Evolutionary conservation across 2,113 vertebrate species (phyloP), one percentile per base, ranked within the genome.

Genomic region (Triplophysa dalaica): DNA sequence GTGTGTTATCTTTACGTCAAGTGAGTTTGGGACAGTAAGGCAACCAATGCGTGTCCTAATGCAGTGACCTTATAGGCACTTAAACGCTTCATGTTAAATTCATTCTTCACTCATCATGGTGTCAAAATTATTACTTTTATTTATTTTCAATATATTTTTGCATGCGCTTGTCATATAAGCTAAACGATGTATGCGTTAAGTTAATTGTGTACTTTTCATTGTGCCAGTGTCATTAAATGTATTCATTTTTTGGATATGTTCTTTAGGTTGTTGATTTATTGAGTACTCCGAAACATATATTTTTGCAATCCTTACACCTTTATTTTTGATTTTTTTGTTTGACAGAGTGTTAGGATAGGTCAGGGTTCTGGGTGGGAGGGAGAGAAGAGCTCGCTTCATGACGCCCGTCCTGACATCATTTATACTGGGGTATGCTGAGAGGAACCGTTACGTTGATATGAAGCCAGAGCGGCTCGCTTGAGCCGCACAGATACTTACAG

Each of bases 381-480:
- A 70, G 80, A 76, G 78, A 72, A 84, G 82, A 62, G 54, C 75
- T 68, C 43, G 48, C 72, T 84, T 81, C 86, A 87, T 91, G 89
- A 93, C 90, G 91, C 89, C 80, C 81, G 79, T 75, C 81, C 43
- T 92, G 91, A 92, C 91, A 91, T 93, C 92, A 92, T 77, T 75
- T 78, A 69, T 82, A 81, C 74, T 83, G 56, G 85, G 82, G 83
- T 85, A 86, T 38, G 5, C 82, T 81, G 81, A 87, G 83, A 86
- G 84, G 86, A 86, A 87, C 85, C 90, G 89, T 84, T 85, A 87
- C 85, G 84, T 56, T 77, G 83, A 88, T 87, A 85, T 88, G 87
- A 87, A 86, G 86, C 86, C 86, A 80, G 78, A 63, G 79, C 83
- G 83, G 70, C 88, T 91, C 87, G 85, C 80, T 86, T 67, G 84